Conservation (phyloP, 2,113 vertebrate genomes). For the Chrysemys picta region DNA sequence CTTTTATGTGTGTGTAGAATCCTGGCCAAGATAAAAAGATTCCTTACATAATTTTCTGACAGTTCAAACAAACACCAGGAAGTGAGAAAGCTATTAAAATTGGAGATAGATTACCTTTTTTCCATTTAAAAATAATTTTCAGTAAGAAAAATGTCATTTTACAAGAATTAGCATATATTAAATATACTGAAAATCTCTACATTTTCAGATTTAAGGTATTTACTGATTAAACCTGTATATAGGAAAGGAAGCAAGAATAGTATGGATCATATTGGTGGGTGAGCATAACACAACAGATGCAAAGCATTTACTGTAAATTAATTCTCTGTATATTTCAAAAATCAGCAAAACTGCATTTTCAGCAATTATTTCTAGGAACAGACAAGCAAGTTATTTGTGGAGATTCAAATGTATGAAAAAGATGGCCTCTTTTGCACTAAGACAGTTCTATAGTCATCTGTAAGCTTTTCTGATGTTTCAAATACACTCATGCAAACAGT, state of each 20-base stretch:
- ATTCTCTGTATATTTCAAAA: background rate
- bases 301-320: fast-evolving
- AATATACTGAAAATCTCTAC: fast-evolving
- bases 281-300: background rate
- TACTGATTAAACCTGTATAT: background rate
- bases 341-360: background rate
- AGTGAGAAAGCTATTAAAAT: background rate
- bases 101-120: background rate
- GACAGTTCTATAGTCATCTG: background rate
- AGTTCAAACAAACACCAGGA: fast-evolving
- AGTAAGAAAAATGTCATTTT: background rate
- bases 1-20: background rate
- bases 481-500: background rate
- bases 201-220: background rate
- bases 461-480: background rate
- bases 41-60: background rate
- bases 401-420: background rate
- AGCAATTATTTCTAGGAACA: background rate
- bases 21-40: background rate
- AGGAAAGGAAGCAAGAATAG: background rate
- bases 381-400: background rate
- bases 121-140: background rate
- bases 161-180: background rate
- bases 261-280: background rate
- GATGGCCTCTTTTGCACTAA: background rate